Percentiles rank a stretch among this genome's conserved stretches.
These are phyloP conservation scores for Mastomys natalensis DNA, from an alignment of 2,113 vertebrate genomes.

Conservation along the genomic window DNA sequence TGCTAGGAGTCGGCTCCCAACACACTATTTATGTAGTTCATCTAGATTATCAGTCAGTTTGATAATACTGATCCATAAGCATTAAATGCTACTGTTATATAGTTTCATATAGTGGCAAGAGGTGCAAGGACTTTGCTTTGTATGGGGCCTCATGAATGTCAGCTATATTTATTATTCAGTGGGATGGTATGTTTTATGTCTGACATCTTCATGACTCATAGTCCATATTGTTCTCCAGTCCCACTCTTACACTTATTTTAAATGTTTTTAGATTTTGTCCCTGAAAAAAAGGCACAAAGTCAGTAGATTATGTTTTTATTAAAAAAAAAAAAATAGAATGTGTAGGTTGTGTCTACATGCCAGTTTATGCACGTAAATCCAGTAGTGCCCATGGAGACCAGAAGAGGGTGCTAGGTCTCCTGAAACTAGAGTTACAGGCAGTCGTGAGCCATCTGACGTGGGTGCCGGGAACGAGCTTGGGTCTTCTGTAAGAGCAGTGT, in stretches of 20 bases:
- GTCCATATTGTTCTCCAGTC: neutral
- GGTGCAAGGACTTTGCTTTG: neutral
- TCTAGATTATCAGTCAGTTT: neutral
- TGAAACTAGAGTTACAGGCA: neutral
- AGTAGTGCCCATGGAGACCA: neutral
- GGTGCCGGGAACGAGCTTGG: neutral
- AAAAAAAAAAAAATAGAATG: neutral
- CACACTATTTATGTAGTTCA: neutral
- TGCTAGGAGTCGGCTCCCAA: no score
- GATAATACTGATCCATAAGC: constrained; percentile 10
- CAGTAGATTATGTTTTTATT: neutral
- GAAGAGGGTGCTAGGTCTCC: neutral
- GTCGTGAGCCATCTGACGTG: neutral
- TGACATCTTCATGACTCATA: neutral
- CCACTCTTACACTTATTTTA: neutral
- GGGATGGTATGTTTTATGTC: neutral
- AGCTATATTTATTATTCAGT: neutral
- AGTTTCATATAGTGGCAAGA: neutral
- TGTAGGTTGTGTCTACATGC: neutral
- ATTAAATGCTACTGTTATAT: neutral
- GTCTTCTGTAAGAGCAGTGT: neutral
- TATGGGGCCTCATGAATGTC: neutral
- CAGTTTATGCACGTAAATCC: neutral
- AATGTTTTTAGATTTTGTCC: neutral
- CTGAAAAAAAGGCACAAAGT: neutral